Base-by-base conservation (phyloP, 2,888 invertebrate species). In the Temnothorax unifasciatus region DNA sequence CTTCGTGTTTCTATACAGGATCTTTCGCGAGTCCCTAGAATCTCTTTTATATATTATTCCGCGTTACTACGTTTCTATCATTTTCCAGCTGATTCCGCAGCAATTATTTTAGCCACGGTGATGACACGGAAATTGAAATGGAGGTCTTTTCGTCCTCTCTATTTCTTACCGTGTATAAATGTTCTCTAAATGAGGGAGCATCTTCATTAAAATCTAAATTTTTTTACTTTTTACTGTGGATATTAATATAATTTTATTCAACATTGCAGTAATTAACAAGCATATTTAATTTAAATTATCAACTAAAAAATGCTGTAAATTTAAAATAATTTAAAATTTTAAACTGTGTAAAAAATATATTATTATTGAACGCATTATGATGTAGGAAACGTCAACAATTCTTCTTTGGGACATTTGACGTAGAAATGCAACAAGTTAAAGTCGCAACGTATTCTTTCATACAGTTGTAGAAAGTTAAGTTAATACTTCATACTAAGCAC, bases 61-160 rank as follows among this genome's bases (percentile, higher is more conserved):
- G 11, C 41, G 15, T 50, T 50, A 6, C 44, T 25, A 57, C 21
- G 34, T n/a, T 64, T 41, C 29, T 81, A 61, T 81, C 69, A n/a
- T 69, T 81, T 34, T 66, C 34, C 34, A 11, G n/a, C 25, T 34
- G 54, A 66, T 64, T 73, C 38, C 34, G 21, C 29, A 64, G 77
- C 74, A 77, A 83, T 85, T 83, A 83, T 83, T 85, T 85, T 73
- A 77, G 64, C 69, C 82, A 47, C 61, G 47, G 9, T 73, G 59
- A 71, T 85, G 71, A 50, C 77, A 34, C 54, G n/a, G 71, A 85
- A 63, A 85, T 85, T 74, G 47, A 76, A 85, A 57, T 66, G n/a
- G 29, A 64, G 29, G n/a, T 66, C n/a, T 52, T 52, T 52, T 74
- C 29, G 15, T 44, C 29, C 57, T 29, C 50, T 52, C 6, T 29